A percentile compares a stretch with the other conserved stretches of the same genome.
Conservation (phyloP, 2,113 vertebrate genomes). For the Phyllopteryx taeniolatus region DNA sequence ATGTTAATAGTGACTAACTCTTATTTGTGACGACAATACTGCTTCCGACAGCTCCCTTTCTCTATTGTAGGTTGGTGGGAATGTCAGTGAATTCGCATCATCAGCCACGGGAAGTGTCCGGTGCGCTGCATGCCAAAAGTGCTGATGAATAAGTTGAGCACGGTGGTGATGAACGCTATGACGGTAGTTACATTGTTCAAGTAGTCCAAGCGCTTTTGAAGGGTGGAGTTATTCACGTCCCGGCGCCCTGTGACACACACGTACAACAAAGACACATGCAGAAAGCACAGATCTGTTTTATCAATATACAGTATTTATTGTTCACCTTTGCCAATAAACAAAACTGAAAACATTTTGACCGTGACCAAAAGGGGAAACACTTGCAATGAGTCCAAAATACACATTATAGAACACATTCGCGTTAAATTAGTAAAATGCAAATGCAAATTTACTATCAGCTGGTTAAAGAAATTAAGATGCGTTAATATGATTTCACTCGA, state of each 20-base stretch:
- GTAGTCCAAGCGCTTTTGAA: constrained; percentile 67
- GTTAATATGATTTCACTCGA: background rate
- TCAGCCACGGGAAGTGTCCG: constrained; percentile 67
- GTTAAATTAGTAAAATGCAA: background rate
- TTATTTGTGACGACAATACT: background rate
- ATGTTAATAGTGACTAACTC: no score
- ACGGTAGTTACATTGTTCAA: constrained; percentile 63
- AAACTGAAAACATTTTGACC: background rate
- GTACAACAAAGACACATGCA: constrained; percentile 20
- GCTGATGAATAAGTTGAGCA: constrained; percentile 67
- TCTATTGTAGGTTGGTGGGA: background rate
- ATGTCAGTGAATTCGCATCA: constrained; percentile 63
- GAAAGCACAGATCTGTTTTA: constrained; percentile 28
- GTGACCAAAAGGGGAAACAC: background rate
- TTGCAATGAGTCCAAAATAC: background rate
- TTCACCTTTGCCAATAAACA: background rate
- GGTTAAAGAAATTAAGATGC: background rate
- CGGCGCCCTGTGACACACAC: constrained; percentile 53
- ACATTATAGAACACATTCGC: background rate
- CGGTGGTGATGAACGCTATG: constrained; percentile 60
- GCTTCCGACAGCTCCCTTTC: background rate
- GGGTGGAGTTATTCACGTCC: constrained; percentile 56
- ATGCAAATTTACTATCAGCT: background rate
- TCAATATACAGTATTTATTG: constrained; percentile 39
- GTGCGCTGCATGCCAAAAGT: constrained; percentile 66